Percentiles rank a stretch among this genome's conserved stretches.
phyloP scores from a whole-genome alignment of 1,140 invertebrate species.

The Pseudachorutes palmiensis region DNA sequence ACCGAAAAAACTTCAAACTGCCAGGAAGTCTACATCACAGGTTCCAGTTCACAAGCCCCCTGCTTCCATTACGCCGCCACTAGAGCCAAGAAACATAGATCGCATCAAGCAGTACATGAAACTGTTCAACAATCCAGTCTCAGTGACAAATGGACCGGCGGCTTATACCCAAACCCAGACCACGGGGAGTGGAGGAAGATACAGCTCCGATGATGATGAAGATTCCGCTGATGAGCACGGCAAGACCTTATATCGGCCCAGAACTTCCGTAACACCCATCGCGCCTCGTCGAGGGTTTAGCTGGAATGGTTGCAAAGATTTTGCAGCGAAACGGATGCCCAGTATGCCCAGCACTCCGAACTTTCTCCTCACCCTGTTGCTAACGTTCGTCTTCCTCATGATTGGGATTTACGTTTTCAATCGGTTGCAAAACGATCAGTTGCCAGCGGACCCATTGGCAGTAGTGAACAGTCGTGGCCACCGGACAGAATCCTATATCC shows the following conservation, averaged over 20 bases:
- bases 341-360: conserved; percentile 5
- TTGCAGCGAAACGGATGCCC: too few relatives aligned
- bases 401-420: conserved; percentile 2
- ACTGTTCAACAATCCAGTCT: background rate
- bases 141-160: too few relatives aligned
- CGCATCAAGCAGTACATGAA: conserved; percentile 2
- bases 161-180: too few relatives aligned
- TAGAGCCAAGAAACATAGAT: too few relatives aligned
- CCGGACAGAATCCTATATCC: background rate
- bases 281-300: too few relatives aligned
- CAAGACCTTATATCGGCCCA: background rate
- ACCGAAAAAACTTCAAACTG: too few relatives aligned
- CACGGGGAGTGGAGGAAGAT: background rate
- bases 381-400: conserved; percentile 6
- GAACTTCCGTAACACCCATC: too few relatives aligned
- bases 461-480: background rate
- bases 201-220: conserved; percentile 4
- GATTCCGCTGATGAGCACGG: background rate
- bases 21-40: background rate
- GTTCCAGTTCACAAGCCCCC: background rate
- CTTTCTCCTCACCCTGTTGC: background rate
- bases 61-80: background rate
- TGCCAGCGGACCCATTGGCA: background rate
- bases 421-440: background rate
- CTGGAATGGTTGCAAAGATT: too few relatives aligned